A percentile compares a stretch with the other conserved stretches of the same genome.
These are phyloP conservation scores for Taphrorychus bicolor DNA, from an alignment of 2,888 invertebrate genomes.

Conservation along the genomic window DNA sequence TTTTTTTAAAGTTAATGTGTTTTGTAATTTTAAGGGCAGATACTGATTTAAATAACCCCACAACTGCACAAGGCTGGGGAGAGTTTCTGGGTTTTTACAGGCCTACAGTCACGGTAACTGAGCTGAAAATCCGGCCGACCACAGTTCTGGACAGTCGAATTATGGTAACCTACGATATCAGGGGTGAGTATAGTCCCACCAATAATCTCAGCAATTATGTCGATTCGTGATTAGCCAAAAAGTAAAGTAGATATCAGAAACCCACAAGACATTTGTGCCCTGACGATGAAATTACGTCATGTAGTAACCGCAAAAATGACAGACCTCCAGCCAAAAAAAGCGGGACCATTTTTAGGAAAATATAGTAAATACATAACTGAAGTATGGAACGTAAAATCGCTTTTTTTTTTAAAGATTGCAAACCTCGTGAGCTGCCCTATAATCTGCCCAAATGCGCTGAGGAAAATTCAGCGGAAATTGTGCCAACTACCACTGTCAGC, in stretches of 20 bases:
- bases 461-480: not conserved
- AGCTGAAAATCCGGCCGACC: slow-evolving; percentile 23
- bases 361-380: too few species aligned
- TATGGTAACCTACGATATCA: slow-evolving; percentile 33
- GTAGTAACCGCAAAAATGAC: too few species aligned
- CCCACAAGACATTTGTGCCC: too few species aligned
- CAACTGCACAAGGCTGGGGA: slow-evolving; percentile 29
- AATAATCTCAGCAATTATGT: too few species aligned
- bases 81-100: slow-evolving; percentile 30
- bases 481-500: not conserved
- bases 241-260: too few species aligned
- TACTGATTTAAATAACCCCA: not conserved
- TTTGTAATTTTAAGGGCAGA: not conserved
- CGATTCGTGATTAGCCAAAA: too few species aligned
- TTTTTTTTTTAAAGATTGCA: slow-evolving; percentile 31
- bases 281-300: too few species aligned
- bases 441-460: slow-evolving; percentile 27
- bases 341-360: too few species aligned
- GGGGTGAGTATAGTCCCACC: too few species aligned
- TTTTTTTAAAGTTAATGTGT: too few species aligned
- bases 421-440: slow-evolving; percentile 25
- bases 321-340: too few species aligned
- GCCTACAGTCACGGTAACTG: slow-evolving; percentile 31
- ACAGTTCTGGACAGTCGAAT: slow-evolving; percentile 29
- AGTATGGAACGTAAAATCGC: too few species aligned